phyloP scores from a whole-genome alignment of 2,888 invertebrate genomes.

The Eupithecia vulgata region DNA sequence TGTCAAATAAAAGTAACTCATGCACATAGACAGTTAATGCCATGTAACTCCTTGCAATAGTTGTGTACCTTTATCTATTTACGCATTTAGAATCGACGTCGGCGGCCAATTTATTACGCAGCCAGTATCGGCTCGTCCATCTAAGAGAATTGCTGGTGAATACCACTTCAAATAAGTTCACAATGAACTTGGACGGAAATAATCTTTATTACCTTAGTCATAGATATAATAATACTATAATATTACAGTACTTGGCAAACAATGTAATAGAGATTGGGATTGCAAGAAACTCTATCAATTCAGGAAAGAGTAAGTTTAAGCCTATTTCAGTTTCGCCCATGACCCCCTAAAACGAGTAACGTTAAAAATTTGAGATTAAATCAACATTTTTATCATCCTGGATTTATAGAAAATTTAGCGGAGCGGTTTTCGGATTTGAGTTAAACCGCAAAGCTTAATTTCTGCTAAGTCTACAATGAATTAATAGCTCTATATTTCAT shows the following conservation, averaged over 20 bases:
- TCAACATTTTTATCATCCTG: background rate
- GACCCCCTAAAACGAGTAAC: too few relatives aligned
- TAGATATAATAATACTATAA: too few relatives aligned
- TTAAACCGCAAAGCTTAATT: background rate
- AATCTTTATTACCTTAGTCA: conserved; percentile 19
- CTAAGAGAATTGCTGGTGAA: conserved; percentile 48
- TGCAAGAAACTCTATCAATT: background rate
- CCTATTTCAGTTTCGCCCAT: background rate
- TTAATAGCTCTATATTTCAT: background rate
- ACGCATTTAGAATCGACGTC: conserved; percentile 64
- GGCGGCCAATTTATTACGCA: conserved; percentile 74
- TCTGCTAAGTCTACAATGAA: too few relatives aligned
- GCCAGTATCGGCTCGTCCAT: conserved; percentile 65
- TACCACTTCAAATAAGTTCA: conserved; percentile 27
- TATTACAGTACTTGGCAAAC: background rate
- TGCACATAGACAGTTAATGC: conserved; percentile 24
- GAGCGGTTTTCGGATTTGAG: background rate
- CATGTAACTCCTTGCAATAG: conserved; percentile 28
- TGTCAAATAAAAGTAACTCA: conserved; percentile 29
- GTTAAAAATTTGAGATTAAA: too few relatives aligned
- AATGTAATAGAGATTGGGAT: background rate
- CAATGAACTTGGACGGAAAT: conserved; percentile 17
- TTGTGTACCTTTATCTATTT: conserved; percentile 49
- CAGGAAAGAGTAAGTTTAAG: background rate
- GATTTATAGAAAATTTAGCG: background rate